Percentiles rank a stretch among this genome's conserved stretches.
Conservation (phyloP, 2,888 invertebrate genomes). For the Dryadula phaetusa region DNA sequence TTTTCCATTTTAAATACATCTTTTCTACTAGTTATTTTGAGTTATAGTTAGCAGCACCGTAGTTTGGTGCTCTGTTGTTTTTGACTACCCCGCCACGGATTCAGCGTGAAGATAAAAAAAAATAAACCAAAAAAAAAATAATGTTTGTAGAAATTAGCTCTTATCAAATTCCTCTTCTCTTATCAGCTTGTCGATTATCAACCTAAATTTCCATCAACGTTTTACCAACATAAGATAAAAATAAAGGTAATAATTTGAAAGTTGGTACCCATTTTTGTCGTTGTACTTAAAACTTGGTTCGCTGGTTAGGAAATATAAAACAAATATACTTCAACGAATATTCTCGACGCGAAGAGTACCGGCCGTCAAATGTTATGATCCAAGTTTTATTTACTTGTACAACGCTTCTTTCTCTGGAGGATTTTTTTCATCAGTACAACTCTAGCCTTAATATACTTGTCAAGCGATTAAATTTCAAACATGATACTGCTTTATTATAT, state of each 20-base stretch:
- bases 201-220: too few species aligned
- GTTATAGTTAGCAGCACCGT: too few species aligned
- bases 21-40: too few species aligned
- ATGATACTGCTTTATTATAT: neutral
- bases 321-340: slow-evolving; percentile 1
- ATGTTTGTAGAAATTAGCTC: too few species aligned
- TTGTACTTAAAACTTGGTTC: slow-evolving; percentile 9
- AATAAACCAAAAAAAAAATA: too few species aligned
- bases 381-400: slow-evolving; percentile 22
- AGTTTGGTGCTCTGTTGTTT: too few species aligned
- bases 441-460: slow-evolving; percentile 5
- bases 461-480: neutral
- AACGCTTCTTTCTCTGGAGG: slow-evolving; percentile 14
- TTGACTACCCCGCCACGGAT: too few species aligned
- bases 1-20: too few species aligned
- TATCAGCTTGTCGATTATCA: too few species aligned
- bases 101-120: too few species aligned
- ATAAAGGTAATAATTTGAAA: neutral
- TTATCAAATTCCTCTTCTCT: too few species aligned
- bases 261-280: neutral
- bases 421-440: slow-evolving; percentile 3
- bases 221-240: neutral
- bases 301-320: slow-evolving; percentile 8
- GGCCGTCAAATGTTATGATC: slow-evolving; percentile 21
- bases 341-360: slow-evolving; percentile 2